Conservation (phyloP, 2,113 vertebrate genomes). For the Halichoerus grypus region DNA sequence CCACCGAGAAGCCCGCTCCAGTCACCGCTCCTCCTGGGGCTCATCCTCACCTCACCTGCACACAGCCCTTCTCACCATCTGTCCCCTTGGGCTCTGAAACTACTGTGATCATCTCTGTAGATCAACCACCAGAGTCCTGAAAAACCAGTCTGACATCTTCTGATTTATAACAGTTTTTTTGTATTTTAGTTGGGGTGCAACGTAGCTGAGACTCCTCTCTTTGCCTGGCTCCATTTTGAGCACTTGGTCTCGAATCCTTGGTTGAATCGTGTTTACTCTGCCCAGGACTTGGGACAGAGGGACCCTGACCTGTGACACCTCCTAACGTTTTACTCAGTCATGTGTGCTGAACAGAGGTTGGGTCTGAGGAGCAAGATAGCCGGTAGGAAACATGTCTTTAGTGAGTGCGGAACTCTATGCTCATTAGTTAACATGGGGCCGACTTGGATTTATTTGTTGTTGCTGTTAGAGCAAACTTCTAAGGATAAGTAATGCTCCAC, state of each 20-base stretch:
- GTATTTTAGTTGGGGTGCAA: rapidly evolving
- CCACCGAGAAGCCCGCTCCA: not conserved
- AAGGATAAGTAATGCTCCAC: rapidly evolving
- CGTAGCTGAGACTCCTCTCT: rapidly evolving
- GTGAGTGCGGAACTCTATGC: rapidly evolving
- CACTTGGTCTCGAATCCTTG: rapidly evolving
- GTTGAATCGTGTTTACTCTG: not conserved
- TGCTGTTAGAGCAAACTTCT: rapidly evolving
- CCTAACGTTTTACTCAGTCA: not conserved
- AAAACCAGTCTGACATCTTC: not conserved
- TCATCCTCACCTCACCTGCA: rapidly evolving
- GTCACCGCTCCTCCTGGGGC: not conserved
- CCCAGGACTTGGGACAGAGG: not conserved
- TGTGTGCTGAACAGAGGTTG: no score
- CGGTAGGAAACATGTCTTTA: not conserved
- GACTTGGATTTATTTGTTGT: not conserved
- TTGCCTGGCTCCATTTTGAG: no score
- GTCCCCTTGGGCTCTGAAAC: not conserved
- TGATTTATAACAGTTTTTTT: not conserved
- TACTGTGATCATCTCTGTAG: rapidly evolving
- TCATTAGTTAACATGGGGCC: rapidly evolving
- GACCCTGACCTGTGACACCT: rapidly evolving
- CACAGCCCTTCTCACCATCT: rapidly evolving
- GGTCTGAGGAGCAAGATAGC: no score
- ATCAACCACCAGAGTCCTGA: no score